Base-by-base conservation (phyloP, 2,797 vertebrate species). In the Anguilla marmorata region DNA sequence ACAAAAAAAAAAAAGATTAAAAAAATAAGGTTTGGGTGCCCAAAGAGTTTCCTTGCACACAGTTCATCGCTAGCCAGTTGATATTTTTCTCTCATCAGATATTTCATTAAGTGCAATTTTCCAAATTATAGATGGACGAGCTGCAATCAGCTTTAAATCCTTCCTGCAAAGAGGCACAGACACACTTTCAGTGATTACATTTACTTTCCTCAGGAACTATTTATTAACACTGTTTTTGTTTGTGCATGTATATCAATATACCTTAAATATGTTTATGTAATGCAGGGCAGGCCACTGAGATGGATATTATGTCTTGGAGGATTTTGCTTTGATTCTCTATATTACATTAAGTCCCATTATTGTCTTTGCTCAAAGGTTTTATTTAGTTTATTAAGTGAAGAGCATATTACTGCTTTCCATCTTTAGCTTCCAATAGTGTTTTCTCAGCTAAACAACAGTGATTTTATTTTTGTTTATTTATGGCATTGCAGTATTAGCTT, bases 401-500 rank as follows among this genome's bases (percentile, higher is more conserved):
- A 66, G 19, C 2, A 33, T 48, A 88, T 86, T 84, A n/a, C 24
- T 27, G 87, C 30, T 48, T 88, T 63, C 24, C 66, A 85, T 54
- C 60, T 41, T 80, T 86, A 90, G 88, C 16, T 86, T 54, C 90
- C 76, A 41, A 41, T 69, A 82, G 52, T 56, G 89, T 88, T 83
- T 24, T 27, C 21, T 88, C 82, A 72, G 87, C 69, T 21, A 52
- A 54, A 72, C 16, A 84, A 33, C n/a, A 85, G 63, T 16, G 12
- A 45, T 76, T 60, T 60, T 54, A 37, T 79, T 14, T 74, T 85
- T 48, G 5, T 21, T 30, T 60, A 45, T 89, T 89, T 69, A 87
- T 85, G 80, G 87, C 84, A 89, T 90, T 91, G 92, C 90, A 90
- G 88, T 79, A 90, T 82, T 90, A 86, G 56, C 52, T 84, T 84